Base-by-base conservation (phyloP, 2,113 vertebrate genomes). In the Mormyrus iriodes region DNA sequence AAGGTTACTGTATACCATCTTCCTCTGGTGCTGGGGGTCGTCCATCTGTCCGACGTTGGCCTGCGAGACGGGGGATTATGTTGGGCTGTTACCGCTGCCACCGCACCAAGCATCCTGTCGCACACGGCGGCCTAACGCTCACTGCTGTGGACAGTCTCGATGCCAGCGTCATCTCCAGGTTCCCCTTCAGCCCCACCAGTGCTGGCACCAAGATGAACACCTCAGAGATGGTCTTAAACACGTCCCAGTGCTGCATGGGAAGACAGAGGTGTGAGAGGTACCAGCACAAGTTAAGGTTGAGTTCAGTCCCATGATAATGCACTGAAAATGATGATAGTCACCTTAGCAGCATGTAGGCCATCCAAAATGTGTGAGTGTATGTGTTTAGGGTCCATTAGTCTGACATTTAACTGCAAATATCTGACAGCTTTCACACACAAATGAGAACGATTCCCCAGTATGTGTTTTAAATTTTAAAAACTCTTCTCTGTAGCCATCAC, bases 121-220 rank as follows among this genome's bases (percentile, higher is more conserved):
- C 21, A 42, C 61, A 46, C 58, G 89, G 27, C 49, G 35, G 39
- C 12, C 4, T 4, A 7, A 24, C 9, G 91, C 93, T 94, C 93
- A 98, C 97, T 89, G 97, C 97, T 19, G 97, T 98, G 48, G 97
- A 98, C 89, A 98, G 96, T 88, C 97, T 95, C n/a, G 97, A 97
- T 0, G 97, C 97, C 94, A 98, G 91, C 0, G 97, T 98, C 97
- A 98, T 98, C 92, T 98, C 97, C 89, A 98, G 95, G 93, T 98
- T 98, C n/a, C 97, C 97, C 94, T 98, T 98, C 93, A 98, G 95
- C 52, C 97, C 97, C 91, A 98, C 95, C 89, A 98, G 90, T n/a
- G 97, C 96, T 5, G 97, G 96, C 89, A 97, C 97, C 94, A 98
- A 91, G 48, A 97, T 97, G 90, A 97, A 95, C 44, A 98, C 93